Evolutionary conservation across 2,113 vertebrate species (phyloP).

Genomic region (Xiphophorus maculatus): DNA sequence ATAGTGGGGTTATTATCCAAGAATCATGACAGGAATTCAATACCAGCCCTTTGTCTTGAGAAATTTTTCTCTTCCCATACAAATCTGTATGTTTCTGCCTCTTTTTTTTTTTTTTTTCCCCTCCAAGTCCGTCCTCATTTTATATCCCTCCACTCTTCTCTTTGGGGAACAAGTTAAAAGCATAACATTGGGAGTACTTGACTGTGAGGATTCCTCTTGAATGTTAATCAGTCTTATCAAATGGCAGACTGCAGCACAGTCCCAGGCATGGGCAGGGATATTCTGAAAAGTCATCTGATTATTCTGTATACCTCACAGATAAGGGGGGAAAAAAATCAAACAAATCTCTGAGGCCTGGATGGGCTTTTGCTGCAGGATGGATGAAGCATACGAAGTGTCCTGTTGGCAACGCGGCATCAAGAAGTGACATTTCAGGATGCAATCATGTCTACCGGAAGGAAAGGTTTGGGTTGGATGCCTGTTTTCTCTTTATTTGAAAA

Average conservation of each 20-base stretch:
- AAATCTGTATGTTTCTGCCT: constrained; percentile 53
- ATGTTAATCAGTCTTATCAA: constrained; percentile 74
- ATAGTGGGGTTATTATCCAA: constrained; percentile 64
- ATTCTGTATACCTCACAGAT: not conserved
- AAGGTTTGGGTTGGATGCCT: not conserved
- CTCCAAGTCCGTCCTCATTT: constrained; percentile 6
- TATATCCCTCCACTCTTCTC: constrained; percentile 46
- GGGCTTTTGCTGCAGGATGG: not conserved
- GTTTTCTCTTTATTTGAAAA: not conserved
- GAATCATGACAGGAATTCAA: constrained; percentile 76
- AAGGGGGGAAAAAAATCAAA: not conserved
- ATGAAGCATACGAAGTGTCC: not conserved
- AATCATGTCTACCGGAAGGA: not conserved
- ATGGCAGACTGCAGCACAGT: constrained; percentile 57
- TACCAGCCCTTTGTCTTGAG: constrained; percentile 68
- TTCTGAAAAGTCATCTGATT: constrained; percentile 19
- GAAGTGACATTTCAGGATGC: not conserved
- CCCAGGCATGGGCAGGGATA: constrained; percentile 47
- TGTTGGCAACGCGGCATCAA: not conserved
- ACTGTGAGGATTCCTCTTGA: constrained; percentile 69
- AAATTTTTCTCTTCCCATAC: constrained; percentile 66
- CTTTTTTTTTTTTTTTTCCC: not conserved
- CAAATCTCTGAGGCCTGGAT: not conserved
- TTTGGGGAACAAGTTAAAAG: constrained; percentile 73
- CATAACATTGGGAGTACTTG: constrained; percentile 71